Conservation (phyloP, 2,113 vertebrate species). For the Tachysurus fulvidraco region DNA sequence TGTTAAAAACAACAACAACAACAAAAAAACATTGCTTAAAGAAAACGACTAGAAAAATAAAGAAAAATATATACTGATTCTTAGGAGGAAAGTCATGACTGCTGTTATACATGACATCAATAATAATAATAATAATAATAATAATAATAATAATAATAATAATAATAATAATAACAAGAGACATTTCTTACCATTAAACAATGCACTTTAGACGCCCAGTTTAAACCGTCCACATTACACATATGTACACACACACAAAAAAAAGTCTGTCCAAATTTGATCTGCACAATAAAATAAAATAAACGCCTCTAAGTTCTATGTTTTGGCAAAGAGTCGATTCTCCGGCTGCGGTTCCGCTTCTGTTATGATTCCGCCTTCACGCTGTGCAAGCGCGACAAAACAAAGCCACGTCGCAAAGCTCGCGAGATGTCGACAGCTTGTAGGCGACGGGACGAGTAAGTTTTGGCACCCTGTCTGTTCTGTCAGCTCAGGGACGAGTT, state of each 20-base stretch:
- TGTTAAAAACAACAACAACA: no score
- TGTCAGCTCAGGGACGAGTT: no score
- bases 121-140: not conserved
- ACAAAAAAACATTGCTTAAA: not conserved
- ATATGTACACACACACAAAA: no score
- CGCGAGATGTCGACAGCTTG: slow-evolving; percentile 3
- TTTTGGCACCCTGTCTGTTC: no score
- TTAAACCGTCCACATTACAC: not conserved
- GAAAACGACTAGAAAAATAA: not conserved
- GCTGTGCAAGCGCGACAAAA: not conserved
- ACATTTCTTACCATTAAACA: not conserved
- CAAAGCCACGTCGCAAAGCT: slow-evolving; percentile 38
- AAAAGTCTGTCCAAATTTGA: not conserved
- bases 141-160: not conserved
- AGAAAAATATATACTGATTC: not conserved
- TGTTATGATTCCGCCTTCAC: slow-evolving; percentile 50
- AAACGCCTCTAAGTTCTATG: not conserved
- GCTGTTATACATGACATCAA: not conserved
- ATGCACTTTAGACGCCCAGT: not conserved
- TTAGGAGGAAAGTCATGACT: not conserved
- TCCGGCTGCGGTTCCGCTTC: slow-evolving; percentile 48
- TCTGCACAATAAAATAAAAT: not conserved
- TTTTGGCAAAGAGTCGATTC: slow-evolving; percentile 1
- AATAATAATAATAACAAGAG: not conserved
- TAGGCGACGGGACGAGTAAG: not conserved